phyloP scores from a whole-genome alignment of 2,888 invertebrate genomes.

The Trichopoda pennipes region DNA sequence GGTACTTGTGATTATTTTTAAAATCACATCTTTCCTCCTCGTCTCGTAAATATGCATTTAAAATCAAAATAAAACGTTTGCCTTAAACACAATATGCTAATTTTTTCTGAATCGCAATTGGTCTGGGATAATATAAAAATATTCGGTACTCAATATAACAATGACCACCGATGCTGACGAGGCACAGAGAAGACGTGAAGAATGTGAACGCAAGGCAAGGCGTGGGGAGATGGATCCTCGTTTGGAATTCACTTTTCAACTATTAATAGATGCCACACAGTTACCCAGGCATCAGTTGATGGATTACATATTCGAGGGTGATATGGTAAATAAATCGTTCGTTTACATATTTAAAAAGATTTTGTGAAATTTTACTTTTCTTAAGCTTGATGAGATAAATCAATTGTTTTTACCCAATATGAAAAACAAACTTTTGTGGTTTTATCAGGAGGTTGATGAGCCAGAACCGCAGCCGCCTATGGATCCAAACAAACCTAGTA shows the following conservation, averaged over 20 bases:
- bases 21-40: conserved; percentile 42
- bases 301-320: conserved; percentile 94
- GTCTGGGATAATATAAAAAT: conserved; percentile 22
- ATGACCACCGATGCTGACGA: conserved; percentile 79
- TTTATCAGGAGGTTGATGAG: conserved; percentile 92
- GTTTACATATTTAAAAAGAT: background rate
- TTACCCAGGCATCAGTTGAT: conserved; percentile 91
- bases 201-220: conserved; percentile 94
- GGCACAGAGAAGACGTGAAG: conserved; percentile 88
- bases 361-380: background rate
- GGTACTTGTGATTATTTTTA: conserved; percentile 42
- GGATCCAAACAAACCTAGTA: conserved; percentile 81
- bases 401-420: conserved; percentile 92
- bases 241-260: conserved; percentile 93
- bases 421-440: conserved; percentile 92
- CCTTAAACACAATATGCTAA: conserved; percentile 44
- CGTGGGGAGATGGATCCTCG: conserved; percentile 96
- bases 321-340: conserved; percentile 84
- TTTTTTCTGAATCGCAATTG: conserved; percentile 58
- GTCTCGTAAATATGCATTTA: conserved; percentile 44
- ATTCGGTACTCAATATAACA: background rate
- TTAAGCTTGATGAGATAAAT: conserved; percentile 92
- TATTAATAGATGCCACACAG: conserved; percentile 91
- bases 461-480: conserved; percentile 81
- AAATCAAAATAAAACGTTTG: conserved; percentile 29